A percentile compares a stretch with the other conserved stretches of the same genome.
Evolutionary conservation across 2,888 invertebrate species (phyloP).

Genomic region (Cremastinae sp.): DNA sequence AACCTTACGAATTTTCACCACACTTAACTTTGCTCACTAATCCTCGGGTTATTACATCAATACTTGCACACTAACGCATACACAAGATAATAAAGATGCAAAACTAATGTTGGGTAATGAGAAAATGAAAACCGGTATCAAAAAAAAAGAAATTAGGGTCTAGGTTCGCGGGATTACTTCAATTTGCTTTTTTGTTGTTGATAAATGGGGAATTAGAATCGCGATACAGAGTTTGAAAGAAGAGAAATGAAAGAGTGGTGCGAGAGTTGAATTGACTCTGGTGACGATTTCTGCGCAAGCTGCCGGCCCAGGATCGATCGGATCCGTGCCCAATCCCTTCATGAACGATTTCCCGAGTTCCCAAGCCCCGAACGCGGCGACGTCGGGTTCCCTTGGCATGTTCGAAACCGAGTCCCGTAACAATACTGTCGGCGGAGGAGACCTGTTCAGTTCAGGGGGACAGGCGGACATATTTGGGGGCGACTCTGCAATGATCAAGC

Average conservation of each 20-base stretch:
- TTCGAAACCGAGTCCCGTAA: conserved; percentile 70
- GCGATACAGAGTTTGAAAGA: background rate
- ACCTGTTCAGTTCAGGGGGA: conserved; percentile 76
- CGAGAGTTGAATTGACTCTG: conserved; percentile 66
- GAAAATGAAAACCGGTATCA: background rate
- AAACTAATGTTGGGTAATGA: background rate
- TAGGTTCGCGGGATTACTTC: conserved; percentile 18
- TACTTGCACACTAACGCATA: conserved; percentile 8
- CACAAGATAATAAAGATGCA: background rate
- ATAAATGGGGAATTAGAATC: background rate
- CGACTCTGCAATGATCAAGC: conserved; percentile 75
- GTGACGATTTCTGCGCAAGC: conserved; percentile 80
- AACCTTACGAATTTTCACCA: conserved; percentile 25
- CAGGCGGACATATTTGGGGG: conserved; percentile 78
- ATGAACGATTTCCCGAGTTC: conserved; percentile 82
- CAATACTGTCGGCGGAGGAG: conserved; percentile 68
- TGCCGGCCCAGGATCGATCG: conserved; percentile 81
- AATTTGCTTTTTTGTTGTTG: no score
- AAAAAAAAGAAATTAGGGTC: conserved; percentile 6
- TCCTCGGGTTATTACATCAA: conserved; percentile 26
- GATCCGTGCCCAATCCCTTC: conserved; percentile 84
- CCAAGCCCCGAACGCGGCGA: conserved; percentile 60
- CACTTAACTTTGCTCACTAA: conserved; percentile 30
- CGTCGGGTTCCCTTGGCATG: conserved; percentile 67
- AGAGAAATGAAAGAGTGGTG: background rate